Evolutionary conservation across 1,140 invertebrate genomes (phyloP).

Genomic region (Leptinotarsa defecta): DNA sequence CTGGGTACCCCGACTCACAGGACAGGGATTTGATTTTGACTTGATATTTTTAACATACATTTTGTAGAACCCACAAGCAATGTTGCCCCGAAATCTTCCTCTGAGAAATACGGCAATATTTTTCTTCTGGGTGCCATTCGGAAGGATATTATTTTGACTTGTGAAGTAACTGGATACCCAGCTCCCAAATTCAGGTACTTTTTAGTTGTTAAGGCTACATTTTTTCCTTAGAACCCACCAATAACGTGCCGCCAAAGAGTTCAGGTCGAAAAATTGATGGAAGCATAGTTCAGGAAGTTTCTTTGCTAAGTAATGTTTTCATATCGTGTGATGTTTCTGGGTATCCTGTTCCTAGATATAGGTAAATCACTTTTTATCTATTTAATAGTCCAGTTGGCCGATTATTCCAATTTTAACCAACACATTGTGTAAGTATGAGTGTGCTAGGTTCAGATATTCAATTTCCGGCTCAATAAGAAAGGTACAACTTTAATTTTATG

Average conservation of each 20-base stretch:
- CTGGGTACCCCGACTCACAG: too few relatives aligned
- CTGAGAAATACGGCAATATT: slow-evolving; percentile 70
- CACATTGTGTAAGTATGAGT: too few relatives aligned
- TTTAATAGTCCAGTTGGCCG: not conserved
- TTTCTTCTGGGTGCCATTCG: slow-evolving; percentile 70
- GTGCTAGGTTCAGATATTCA: too few relatives aligned
- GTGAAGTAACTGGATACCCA: slow-evolving; percentile 70
- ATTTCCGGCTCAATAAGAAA: too few relatives aligned
- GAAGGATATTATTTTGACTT: slow-evolving; percentile 63
- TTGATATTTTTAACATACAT: slow-evolving; percentile 1
- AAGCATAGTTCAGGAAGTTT: slow-evolving; percentile 61
- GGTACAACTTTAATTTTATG: too few relatives aligned
- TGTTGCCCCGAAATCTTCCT: slow-evolving; percentile 67
- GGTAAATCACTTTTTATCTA: slow-evolving; percentile 52
- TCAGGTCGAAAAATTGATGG: slow-evolving; percentile 65
- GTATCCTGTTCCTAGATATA: slow-evolving; percentile 65
- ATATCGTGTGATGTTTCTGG: slow-evolving; percentile 64
- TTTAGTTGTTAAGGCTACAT: slow-evolving; percentile 46
- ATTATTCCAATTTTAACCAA: not conserved
- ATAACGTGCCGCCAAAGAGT: slow-evolving; percentile 68
- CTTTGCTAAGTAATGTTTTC: slow-evolving; percentile 50
- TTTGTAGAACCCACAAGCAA: slow-evolving; percentile 70
- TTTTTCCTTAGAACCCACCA: slow-evolving; percentile 65
- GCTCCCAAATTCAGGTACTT: slow-evolving; percentile 69
- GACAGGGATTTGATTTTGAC: slow-evolving; percentile 3